These are phyloP conservation scores for Petrocephalus zakoni DNA, from an alignment of 2,113 vertebrate species.

Conservation along the genomic window DNA sequence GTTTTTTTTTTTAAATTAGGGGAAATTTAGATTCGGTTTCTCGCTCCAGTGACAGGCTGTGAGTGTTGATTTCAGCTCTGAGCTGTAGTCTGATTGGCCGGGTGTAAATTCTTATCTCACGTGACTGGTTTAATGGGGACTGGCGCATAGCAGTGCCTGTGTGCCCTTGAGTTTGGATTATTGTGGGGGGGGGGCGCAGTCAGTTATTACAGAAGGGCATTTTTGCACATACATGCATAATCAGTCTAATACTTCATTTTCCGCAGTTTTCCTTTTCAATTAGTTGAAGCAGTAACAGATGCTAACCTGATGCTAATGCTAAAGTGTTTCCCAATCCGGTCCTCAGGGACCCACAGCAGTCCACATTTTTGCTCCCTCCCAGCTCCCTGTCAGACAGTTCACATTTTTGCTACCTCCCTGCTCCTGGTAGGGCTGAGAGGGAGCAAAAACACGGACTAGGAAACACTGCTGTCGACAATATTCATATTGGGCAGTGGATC, in stretches of 20 bases:
- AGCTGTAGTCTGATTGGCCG: slow-evolving; percentile 67
- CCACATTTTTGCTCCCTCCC: too few relatives aligned
- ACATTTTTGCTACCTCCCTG: background rate
- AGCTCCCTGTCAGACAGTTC: background rate
- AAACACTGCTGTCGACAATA: background rate
- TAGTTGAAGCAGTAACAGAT: background rate
- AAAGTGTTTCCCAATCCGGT: background rate
- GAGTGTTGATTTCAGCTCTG: slow-evolving; percentile 46
- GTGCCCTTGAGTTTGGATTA: slow-evolving; percentile 13
- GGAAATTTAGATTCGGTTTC: slow-evolving; percentile 17
- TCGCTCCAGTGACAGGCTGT: slow-evolving; percentile 21
- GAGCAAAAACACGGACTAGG: background rate
- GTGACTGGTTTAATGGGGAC: slow-evolving; percentile 63
- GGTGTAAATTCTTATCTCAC: slow-evolving; percentile 60
- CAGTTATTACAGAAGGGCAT: background rate
- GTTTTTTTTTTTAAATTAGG: background rate
- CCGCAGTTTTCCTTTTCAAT: background rate
- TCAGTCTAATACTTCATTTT: background rate
- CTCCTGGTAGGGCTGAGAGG: background rate
- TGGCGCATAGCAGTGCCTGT: slow-evolving; percentile 56
- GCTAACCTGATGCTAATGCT: background rate
- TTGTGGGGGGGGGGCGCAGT: background rate
- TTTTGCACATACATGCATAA: background rate
- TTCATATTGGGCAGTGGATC: background rate
- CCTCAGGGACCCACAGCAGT: too few relatives aligned